Conservation (phyloP, 2,797 vertebrate genomes). For the Iguana delicatissima region DNA sequence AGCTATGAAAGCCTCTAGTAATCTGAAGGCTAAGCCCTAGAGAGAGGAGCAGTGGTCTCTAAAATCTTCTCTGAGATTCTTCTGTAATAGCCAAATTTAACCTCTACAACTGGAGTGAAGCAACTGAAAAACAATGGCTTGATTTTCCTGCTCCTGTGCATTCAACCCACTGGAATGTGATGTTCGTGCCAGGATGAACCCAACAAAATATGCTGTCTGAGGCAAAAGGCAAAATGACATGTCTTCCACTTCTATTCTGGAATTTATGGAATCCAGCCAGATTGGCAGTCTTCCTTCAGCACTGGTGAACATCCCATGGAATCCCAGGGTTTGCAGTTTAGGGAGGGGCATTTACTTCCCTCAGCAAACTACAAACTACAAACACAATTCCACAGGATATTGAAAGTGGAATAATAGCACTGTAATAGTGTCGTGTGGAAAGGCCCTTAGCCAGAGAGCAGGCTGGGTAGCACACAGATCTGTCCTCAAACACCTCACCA, state of each 20-base stretch:
- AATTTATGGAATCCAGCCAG: neutral
- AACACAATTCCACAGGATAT: too few species aligned
- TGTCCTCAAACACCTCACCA: neutral
- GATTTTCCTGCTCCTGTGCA: neutral
- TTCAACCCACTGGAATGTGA: neutral
- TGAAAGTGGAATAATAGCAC: too few species aligned
- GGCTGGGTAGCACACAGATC: neutral
- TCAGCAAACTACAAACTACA: too few species aligned
- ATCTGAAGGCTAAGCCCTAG: neutral
- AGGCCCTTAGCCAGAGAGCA: neutral
- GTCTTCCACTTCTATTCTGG: neutral
- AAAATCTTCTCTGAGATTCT: neutral
- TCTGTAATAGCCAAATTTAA: neutral
- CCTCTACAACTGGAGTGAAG: neutral
- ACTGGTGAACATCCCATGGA: neutral
- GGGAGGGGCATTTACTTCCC: too few species aligned
- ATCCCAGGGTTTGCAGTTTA: too few species aligned
- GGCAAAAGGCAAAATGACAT: neutral
- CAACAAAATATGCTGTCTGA: neutral
- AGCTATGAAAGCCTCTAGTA: neutral
- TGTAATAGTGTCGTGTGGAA: too few species aligned
- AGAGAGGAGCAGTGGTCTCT: neutral
- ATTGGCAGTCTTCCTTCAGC: neutral
- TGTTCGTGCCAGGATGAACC: neutral
- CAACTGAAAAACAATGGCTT: neutral